Evolutionary conservation across 2,797 vertebrate species (phyloP), one percentile per base, ranked within the genome.

Genomic region (Enteromius fasciolatus): DNA sequence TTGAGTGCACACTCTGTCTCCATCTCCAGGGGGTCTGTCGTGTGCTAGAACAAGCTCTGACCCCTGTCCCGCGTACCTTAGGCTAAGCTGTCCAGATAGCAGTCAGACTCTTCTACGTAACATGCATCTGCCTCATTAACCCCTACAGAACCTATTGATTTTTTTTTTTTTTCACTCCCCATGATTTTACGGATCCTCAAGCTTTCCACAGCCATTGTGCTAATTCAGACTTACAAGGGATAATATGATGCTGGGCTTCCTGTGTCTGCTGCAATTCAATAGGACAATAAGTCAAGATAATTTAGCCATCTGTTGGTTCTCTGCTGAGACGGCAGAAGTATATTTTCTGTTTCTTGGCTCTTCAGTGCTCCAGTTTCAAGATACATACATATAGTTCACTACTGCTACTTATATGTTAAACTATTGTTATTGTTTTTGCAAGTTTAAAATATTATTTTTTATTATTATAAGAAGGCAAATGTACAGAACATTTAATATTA

Each of bases 61-160:
- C 23, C 70, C n/a, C 39, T 20, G 11, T 41, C 39, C 61, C 12
- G 66, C 54, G 78, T 74, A 72, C 41, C 39, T 46, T 52, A 7
- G 39, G 80, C 78, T 85, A 85, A 86, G 86, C 84, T 86, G 76
- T 87, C 59, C 74, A 85, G 83, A 81, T 59, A 57, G 44, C 75
- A 74, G 64, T 41, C 70, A 28, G 63, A 75, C 69, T 73, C 75
- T 68, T 39, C 75, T 78, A 50, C 67, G 23, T 59, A 54, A 78
- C 70, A 57, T 85, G 76, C 84, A 73, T 83, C 83, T 88, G 87
- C 81, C 78, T 67, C 85, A 83, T 88, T 89, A 89, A 88, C 87
- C 89, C 84, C 77, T 59, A 78, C 83, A 83, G 67, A 36, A 85
- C 81, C 63, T 88, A 90, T 89, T 87, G 87, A 90, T 90, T 86